Evolutionary conservation across 2,888 invertebrate genomes (phyloP).

Genomic region (Camponotus fellah): DNA sequence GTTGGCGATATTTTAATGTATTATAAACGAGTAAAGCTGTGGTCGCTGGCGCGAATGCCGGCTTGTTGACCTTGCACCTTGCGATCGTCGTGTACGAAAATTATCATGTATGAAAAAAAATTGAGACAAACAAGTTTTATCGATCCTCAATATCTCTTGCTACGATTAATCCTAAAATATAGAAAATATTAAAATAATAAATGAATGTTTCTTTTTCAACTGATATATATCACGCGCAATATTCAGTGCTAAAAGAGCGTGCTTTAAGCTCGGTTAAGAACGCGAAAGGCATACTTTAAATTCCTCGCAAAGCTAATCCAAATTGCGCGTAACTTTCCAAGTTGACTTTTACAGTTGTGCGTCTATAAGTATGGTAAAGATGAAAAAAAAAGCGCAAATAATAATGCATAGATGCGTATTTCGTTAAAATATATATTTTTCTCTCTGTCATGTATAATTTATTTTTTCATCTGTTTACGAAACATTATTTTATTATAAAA

Average conservation of each 20-base stretch:
- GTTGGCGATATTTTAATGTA: neutral
- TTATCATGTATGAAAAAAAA: neutral
- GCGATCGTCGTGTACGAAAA: neutral
- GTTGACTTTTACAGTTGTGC: neutral
- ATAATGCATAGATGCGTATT: neutral
- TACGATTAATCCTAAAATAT: neutral
- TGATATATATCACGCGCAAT: neutral
- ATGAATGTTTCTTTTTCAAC: neutral
- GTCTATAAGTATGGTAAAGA: neutral
- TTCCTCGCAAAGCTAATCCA: conserved; percentile 34
- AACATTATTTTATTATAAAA: neutral
- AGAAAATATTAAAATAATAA: neutral
- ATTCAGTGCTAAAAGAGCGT: neutral
- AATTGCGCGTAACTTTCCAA: conserved; percentile 26
- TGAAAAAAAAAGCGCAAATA: neutral
- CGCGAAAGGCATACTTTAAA: conserved; percentile 14
- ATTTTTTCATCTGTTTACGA: neutral
- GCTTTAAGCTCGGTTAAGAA: conserved; percentile 4
- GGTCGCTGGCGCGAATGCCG: neutral
- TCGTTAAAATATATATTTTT: too few relatives aligned
- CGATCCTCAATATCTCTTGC: neutral
- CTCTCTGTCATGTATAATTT: too few relatives aligned
- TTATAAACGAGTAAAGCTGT: conserved; percentile 13
- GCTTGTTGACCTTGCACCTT: neutral
- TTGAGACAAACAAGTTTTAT: neutral